Evolutionary conservation across 2,113 vertebrate species (phyloP), one percentile per base, ranked within the genome.

Genomic region (Sinocyclocheilus grahami): DNA sequence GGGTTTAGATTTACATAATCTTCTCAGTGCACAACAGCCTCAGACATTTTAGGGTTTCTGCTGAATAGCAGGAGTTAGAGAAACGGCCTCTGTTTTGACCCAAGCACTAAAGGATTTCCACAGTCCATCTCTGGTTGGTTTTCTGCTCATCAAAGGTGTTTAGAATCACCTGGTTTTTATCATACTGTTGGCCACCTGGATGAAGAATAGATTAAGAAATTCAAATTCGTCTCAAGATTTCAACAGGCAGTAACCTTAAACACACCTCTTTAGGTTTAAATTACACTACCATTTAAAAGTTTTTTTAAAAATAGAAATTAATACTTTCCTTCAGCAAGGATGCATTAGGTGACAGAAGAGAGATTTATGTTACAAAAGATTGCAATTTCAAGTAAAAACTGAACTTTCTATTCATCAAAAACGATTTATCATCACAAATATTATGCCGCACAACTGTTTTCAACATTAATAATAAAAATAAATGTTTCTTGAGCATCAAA

Each of bases 141-240:
- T 95, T 97, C 0, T 90, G 95, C 79, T 96, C 93, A 0, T 90
- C 94, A 67, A 94, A 92, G 0, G 93, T 92, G 91, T 96, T 98
- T 83, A 99, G 95, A 83, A 99, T 94, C 4, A 99, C 93, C 58
- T 97, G 97, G 88, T 96, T 95, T 1, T 95, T 95, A 87, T 99
- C 97, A 5, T 97, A 99, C 27, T 97, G 97, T 3, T 93, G 79
- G 0, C 98, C 98, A 24, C 97, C 98, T 99, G 91, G 5, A 87
- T 92, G 78, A 89, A 69, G 82, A 48, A 46, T 78, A 37, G 1
- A 78, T 4, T 4, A 3, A 80, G 20, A 65, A 2, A 10, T 2
- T 51, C 22, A n/a, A 65, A 27, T 48, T 33, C 1, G 0, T 48
- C 0, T 51, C 48, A 46, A 46, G 48, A 51, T 51, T 51, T 51